phyloP scores from a whole-genome alignment of 1,140 invertebrate species.

The Papilio helenus region DNA sequence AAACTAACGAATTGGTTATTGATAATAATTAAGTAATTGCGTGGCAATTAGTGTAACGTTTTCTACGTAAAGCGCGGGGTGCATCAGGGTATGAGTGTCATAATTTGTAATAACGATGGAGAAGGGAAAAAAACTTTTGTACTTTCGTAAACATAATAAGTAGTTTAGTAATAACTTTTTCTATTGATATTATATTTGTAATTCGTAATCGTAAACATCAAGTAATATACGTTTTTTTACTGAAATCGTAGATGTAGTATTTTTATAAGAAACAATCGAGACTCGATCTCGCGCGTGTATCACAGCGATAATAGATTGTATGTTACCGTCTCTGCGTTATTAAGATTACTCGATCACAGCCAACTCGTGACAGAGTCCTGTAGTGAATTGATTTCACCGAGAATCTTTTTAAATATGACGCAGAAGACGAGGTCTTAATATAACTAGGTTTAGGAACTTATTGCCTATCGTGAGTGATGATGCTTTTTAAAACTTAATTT shows the following conservation, averaged over 20 bases:
- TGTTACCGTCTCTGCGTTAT: conserved; percentile 62
- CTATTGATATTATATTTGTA: conserved; percentile 70
- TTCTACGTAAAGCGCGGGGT: conserved; percentile 79
- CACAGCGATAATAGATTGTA: conserved; percentile 80
- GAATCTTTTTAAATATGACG: conserved; percentile 65
- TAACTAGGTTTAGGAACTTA: conserved; percentile 67
- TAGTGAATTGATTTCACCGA: conserved; percentile 41
- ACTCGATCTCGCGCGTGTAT: conserved; percentile 74
- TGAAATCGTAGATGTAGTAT: conserved; percentile 80
- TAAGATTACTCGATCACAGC: conserved; percentile 57
- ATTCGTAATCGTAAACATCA: conserved; percentile 74
- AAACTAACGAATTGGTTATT: conserved; percentile 81
- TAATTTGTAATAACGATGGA: conserved; percentile 73
- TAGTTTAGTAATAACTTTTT: conserved; percentile 80
- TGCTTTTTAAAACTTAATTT: conserved; percentile 56
- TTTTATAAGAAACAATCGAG: conserved; percentile 75
- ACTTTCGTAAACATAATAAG: conserved; percentile 78
- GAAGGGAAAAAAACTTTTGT: conserved; percentile 69
- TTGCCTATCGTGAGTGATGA: conserved; percentile 68
- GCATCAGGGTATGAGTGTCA: conserved; percentile 84
- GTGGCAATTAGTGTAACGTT: conserved; percentile 77
- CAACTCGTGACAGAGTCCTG: conserved; percentile 1
- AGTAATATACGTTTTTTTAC: conserved; percentile 80
- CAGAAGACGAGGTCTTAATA: conserved; percentile 59
- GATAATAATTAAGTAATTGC: conserved; percentile 82